Percentiles rank a stretch among this genome's conserved stretches.
These are phyloP conservation scores for Morpho achilles DNA, from an alignment of 2,888 invertebrate genomes.

Conservation along the genomic window DNA sequence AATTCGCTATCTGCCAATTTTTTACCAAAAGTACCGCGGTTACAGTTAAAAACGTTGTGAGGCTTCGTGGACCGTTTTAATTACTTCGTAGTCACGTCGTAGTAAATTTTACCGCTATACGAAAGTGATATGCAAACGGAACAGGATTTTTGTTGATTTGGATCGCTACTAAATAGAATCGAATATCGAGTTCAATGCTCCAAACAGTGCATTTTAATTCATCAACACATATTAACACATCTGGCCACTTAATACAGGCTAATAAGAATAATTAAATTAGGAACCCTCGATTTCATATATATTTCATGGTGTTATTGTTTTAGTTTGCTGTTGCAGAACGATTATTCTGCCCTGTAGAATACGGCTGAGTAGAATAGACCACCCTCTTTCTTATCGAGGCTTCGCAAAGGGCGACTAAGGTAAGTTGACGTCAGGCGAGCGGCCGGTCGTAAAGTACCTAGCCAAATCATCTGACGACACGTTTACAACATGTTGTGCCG, in stretches of 20 bases:
- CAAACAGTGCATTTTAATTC: not conserved
- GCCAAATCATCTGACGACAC: too few species aligned
- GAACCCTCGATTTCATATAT: too few species aligned
- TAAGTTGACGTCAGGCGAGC: too few species aligned
- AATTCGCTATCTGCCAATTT: conserved; percentile 57
- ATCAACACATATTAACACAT: not conserved
- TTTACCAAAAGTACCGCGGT: conserved; percentile 49
- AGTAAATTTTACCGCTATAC: conserved; percentile 66
- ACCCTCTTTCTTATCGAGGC: too few species aligned
- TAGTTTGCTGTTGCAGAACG: too few species aligned
- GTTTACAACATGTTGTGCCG: too few species aligned
- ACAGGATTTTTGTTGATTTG: conserved; percentile 14
- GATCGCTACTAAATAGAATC: not conserved
- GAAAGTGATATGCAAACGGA: conserved; percentile 56
- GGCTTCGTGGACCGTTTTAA: conserved; percentile 69
- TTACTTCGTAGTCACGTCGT: conserved; percentile 69
- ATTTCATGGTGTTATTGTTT: too few species aligned
- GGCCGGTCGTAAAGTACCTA: too few species aligned
- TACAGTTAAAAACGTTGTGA: conserved; percentile 62
- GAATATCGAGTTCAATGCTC: conserved; percentile 2
- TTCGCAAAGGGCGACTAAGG: too few species aligned
- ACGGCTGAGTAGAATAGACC: too few species aligned
- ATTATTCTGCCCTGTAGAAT: too few species aligned
- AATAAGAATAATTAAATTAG: too few species aligned
- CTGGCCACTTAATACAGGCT: not conserved